Base-by-base conservation (phyloP, 2,113 vertebrate species). In the Myotis brandtii region DNA sequence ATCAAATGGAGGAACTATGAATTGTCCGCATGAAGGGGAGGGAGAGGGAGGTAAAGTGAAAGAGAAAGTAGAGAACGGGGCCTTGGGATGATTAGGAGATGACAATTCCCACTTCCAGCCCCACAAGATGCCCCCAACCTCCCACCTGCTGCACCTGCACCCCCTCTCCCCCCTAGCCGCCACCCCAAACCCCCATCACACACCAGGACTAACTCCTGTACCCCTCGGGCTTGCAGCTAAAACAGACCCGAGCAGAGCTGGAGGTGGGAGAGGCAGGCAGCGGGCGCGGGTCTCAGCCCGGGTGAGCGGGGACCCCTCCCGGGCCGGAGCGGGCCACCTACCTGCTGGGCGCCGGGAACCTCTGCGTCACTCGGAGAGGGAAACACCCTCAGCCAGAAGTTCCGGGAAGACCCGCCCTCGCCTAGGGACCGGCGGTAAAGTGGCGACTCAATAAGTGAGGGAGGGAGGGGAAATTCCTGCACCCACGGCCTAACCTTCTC, bases 391-490 rank as follows among this genome's bases (percentile, higher is more conserved):
- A 2, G 43, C 16, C 18, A n/a, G 32, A 52, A 67, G 59, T 79
- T 89, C 56, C 82, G 21, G 64, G 27, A 91, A 91, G 83, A 10
- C 82, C 50, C 54, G 21, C 94, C 93, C 77, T 32, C 70, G 83
- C 52, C 70, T 43, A 89, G 87, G 94, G 91, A 91, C 72, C 59
- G 37, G 17, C 32, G 25, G 40, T 81, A 97, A 95, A 66, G 46
- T 62, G 66, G 6, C 5, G 1, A n/a, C 43, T 64, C 0, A 0
- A 0, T 3, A 1, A 72, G 18, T 62, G 89, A 93, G 95, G 89
- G 93, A 86, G 46, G 43, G 14, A 50, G 3, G 16, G 9, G 48
- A 92, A 92, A 52, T 94, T 95, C 64, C 62, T 62, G 30, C 37
- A 46, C 48, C 43, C 52, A 4, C 76, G 30, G 17, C 30, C 5